A percentile compares a stretch with the other conserved stretches of the same genome.
These are phyloP conservation scores for Clarias fuscus DNA, from an alignment of 2,797 vertebrate species.

Conservation along the genomic window DNA sequence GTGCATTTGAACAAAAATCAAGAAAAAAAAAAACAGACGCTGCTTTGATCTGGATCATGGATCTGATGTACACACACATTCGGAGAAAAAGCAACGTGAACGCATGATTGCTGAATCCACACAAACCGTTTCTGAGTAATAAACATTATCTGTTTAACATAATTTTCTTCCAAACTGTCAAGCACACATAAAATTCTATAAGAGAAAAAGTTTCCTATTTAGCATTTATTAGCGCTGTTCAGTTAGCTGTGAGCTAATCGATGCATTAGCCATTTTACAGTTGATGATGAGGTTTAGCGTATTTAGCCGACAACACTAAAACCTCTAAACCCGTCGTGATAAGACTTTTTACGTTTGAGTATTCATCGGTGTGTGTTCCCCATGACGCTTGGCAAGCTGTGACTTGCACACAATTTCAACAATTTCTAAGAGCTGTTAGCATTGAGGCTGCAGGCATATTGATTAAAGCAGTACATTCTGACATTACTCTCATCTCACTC, in stretches of 20 bases:
- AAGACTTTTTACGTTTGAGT: background rate
- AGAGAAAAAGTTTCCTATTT: background rate
- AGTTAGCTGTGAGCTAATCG: background rate
- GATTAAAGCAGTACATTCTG: background rate
- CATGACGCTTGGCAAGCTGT: background rate
- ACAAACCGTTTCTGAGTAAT: background rate
- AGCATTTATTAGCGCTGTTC: background rate
- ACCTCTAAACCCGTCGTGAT: background rate
- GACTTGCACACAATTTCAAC: background rate
- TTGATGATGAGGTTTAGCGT: background rate
- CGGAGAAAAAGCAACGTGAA: background rate
- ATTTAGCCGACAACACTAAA: background rate
- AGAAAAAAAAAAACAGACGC: background rate
- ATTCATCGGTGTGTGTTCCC: background rate
- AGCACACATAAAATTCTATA: background rate
- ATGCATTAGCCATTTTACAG: background rate
- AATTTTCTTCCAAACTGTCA: background rate
- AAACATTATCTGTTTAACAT: background rate
- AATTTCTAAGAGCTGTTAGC: background rate
- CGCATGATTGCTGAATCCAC: background rate
- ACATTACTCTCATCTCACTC: background rate
- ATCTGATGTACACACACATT: background rate
- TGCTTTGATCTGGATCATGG: background rate
- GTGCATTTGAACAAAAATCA: background rate
- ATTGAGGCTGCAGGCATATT: background rate